These are phyloP conservation scores for Argopecten irradians DNA, from an alignment of 1,140 invertebrate species.

Conservation along the genomic window DNA sequence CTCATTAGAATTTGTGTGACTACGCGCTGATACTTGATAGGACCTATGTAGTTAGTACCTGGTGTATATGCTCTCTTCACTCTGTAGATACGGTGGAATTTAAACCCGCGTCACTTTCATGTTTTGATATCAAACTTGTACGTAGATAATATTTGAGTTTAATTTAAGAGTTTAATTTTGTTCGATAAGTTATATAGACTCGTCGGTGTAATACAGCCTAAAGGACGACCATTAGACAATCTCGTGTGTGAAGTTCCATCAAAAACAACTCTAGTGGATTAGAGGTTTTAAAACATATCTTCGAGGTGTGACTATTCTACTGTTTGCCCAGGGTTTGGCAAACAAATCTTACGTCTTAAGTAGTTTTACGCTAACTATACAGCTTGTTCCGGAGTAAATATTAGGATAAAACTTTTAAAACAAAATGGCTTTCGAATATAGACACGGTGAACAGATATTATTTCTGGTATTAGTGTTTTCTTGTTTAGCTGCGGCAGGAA, in stretches of 20 bases:
- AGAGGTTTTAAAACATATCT: background rate
- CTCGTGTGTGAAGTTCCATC: background rate
- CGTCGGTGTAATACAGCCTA: background rate
- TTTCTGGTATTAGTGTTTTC: background rate
- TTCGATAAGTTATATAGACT: background rate
- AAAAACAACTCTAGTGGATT: background rate
- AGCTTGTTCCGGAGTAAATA: background rate
- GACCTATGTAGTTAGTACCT: background rate
- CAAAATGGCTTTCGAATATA: slow-evolving; percentile 16
- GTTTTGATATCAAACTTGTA: slow-evolving; percentile 11
- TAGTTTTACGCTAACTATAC: background rate
- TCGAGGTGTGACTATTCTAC: background rate
- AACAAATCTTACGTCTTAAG: background rate
- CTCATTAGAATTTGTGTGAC: background rate
- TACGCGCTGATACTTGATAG: background rate
- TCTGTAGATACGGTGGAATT: background rate
- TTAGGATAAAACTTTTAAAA: background rate
- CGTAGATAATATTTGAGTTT: background rate
- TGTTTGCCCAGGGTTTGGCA: background rate
- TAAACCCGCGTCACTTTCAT: background rate
- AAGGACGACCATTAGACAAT: background rate
- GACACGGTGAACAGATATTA: background rate
- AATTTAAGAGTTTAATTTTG: slow-evolving; percentile 23
- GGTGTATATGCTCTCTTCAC: background rate
- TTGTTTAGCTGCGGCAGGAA: background rate